Conservation (phyloP, 2,797 vertebrate genomes). For the Poecilia velifera region DNA sequence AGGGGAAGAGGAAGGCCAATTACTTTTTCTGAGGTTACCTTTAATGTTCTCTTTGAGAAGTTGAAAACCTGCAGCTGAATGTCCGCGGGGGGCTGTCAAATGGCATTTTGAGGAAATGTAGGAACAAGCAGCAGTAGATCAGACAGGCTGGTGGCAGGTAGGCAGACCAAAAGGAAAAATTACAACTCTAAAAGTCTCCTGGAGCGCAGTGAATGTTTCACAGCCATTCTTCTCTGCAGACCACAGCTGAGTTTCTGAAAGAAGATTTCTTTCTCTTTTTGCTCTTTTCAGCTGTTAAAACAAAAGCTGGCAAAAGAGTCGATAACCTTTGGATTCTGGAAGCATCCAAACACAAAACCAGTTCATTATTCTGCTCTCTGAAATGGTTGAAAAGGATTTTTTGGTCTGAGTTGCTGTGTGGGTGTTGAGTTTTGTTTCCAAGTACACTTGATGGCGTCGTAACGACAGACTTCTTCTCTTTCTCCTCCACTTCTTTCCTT, state of each 20-base stretch:
- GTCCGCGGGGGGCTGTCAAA: conserved; percentile 14
- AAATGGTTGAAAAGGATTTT: conserved; percentile 44
- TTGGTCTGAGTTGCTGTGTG: conserved; percentile 21
- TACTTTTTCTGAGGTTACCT: not conserved
- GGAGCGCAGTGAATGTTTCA: conserved; percentile 23
- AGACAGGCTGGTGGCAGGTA: conserved; percentile 10
- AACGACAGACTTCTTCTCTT: conserved; percentile 16
- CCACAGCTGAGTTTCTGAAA: conserved; percentile 10
- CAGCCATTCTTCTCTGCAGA: conserved; percentile 29
- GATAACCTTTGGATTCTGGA: conserved; percentile 39
- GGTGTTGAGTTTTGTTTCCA: conserved; percentile 33
- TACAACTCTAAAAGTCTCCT: conserved; percentile 10
- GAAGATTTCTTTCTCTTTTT: not conserved
- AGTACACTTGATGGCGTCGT: conserved; percentile 19
- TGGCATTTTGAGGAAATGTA: conserved; percentile 28
- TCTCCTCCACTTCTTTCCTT: conserved; percentile 11
- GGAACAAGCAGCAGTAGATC: conserved; percentile 23
- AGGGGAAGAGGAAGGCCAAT: not conserved
- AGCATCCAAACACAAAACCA: conserved; percentile 45
- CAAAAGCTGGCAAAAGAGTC: conserved; percentile 29
- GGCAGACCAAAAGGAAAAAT: conserved; percentile 7
- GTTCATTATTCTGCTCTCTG: conserved; percentile 53
- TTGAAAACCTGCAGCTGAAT: conserved; percentile 16
- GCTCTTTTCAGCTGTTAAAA: conserved; percentile 45
- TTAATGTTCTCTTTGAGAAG: conserved; percentile 5